Evolutionary conservation across 2,797 vertebrate genomes (phyloP), one percentile per base, ranked within the genome.

Genomic region (Parotocinclus haroldoi): DNA sequence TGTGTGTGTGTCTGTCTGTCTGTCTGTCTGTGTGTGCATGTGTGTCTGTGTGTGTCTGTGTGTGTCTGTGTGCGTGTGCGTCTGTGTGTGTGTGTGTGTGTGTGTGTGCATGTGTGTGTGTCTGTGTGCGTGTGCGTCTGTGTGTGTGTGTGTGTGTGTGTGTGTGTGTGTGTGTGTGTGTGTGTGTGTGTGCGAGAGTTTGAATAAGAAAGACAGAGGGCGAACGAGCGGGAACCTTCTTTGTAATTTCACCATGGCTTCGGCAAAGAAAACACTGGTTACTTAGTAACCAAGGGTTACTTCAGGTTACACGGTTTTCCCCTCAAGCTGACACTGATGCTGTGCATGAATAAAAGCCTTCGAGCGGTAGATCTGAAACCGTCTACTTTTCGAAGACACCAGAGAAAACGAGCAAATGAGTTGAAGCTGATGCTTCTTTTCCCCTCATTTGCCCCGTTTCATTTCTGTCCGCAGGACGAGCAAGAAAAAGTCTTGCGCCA

Each of bases 231-330:
- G n/a, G n/a, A n/a, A n/a, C n/a, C n/a, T n/a, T n/a, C n/a, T n/a
- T n/a, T 42, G 27, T 66, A 42, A 56, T 62, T 63, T 73, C 54
- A 68, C 53, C 53, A 55, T 56, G 40, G 54, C 36, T 44, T 54
- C 27, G n/a, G 54, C 52, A 61, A 53, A 54, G 48, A 59, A 57
- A 14, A n/a, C 9, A 48, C 57, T 55, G 12, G 71, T 73, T 65
- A 38, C 71, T 60, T 59, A 59, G 66, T 68, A 68, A 73, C 66
- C 18, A 7, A 49, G 38, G 46, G 66, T 73, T 65, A 73, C 50
- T 45, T 68, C 49, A 45, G 71, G 71, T 48, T 64, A 42, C 61
- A 11, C n/a, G 19, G 9, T 40, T 42, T 46, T 63, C 66, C 57
- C 48, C 50, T 16, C 17, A 53, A 44, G 19, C n/a, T 53, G 59